These are phyloP conservation scores for Rhagophthalmus giganteus DNA, from an alignment of 2,888 invertebrate genomes.

Conservation along the genomic window DNA sequence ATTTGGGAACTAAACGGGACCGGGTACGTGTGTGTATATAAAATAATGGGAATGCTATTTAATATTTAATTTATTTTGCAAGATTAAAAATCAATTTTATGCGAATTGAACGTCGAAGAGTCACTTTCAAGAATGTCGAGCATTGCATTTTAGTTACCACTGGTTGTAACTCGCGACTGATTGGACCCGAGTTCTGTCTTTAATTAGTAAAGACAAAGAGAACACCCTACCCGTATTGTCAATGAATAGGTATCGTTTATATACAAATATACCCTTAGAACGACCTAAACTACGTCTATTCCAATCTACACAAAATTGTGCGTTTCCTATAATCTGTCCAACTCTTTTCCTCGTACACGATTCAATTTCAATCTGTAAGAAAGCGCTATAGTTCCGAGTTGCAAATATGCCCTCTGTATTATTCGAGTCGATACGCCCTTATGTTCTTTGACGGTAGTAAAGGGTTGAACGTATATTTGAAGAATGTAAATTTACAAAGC, in stretches of 20 bases:
- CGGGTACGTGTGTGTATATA: too few species aligned
- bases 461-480: slow-evolving; percentile 46
- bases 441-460: slow-evolving; percentile 45
- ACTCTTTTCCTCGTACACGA: slow-evolving; percentile 20
- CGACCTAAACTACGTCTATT: slow-evolving; percentile 32
- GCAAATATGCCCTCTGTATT: slow-evolving; percentile 29
- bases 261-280: slow-evolving; percentile 36
- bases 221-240: slow-evolving; percentile 50
- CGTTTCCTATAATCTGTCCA: slow-evolving; percentile 15
- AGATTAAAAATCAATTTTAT: too few species aligned
- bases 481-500: slow-evolving; percentile 47
- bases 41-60: too few species aligned
- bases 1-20: too few species aligned
- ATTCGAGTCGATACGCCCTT: slow-evolving; percentile 41
- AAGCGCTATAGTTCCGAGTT: slow-evolving; percentile 13
- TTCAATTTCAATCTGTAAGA: slow-evolving; percentile 14
- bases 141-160: slow-evolving; percentile 11
- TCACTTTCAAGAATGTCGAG: too few species aligned
- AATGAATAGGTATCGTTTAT: slow-evolving; percentile 51
- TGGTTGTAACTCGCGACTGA: slow-evolving; percentile 20
- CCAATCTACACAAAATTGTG: slow-evolving; percentile 25
- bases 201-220: slow-evolving; percentile 54
- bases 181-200: slow-evolving; percentile 48
- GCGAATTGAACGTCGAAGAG: too few species aligned
- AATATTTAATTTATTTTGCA: too few species aligned